Evolutionary conservation across 1,140 invertebrate genomes (phyloP).

Genomic region (Papilio polyxenes): DNA sequence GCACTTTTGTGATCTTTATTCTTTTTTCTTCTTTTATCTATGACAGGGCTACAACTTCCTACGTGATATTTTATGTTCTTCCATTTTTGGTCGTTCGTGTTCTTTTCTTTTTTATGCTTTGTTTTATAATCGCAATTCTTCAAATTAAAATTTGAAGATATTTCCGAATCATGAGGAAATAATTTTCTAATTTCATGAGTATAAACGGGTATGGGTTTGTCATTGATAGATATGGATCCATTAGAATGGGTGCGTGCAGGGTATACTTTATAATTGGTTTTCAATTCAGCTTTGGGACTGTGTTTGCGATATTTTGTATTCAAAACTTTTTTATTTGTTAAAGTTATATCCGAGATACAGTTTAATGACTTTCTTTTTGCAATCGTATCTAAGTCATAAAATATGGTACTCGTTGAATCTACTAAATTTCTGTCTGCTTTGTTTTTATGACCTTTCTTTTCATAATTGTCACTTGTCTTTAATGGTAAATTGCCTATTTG

Average conservation of each 20-base stretch:
- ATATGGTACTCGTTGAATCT: conserved; percentile 67
- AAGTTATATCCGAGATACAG: conserved; percentile 49
- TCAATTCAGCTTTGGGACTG: conserved; percentile 46
- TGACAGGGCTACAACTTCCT: conserved; percentile 56
- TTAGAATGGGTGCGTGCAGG: conserved; percentile 55
- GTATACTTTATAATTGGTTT: conserved; percentile 63
- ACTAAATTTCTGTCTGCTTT: conserved; percentile 50
- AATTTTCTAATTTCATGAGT: conserved; percentile 51
- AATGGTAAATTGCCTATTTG: conserved; percentile 44
- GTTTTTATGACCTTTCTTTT: conserved; percentile 53
- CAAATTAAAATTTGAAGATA: conserved; percentile 44
- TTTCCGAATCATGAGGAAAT: conserved; percentile 56
- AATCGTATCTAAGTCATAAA: conserved; percentile 69
- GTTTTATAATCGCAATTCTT: not conserved
- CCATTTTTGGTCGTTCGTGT: conserved; percentile 56
- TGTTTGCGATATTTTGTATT: conserved; percentile 38
- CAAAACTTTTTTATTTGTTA: conserved; percentile 46
- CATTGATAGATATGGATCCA: conserved; percentile 48
- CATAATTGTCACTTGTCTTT: conserved; percentile 64
- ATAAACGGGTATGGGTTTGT: conserved; percentile 42
- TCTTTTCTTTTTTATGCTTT: conserved; percentile 17
- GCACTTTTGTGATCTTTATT: conserved; percentile 48
- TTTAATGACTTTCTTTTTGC: conserved; percentile 67
- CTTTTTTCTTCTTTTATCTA: conserved; percentile 54
- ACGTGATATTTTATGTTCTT: conserved; percentile 66